A percentile compares a stretch with the other conserved stretches of the same genome.
Evolutionary conservation across 2,888 invertebrate genomes (phyloP).

Genomic region (Cerastis leucographa): DNA sequence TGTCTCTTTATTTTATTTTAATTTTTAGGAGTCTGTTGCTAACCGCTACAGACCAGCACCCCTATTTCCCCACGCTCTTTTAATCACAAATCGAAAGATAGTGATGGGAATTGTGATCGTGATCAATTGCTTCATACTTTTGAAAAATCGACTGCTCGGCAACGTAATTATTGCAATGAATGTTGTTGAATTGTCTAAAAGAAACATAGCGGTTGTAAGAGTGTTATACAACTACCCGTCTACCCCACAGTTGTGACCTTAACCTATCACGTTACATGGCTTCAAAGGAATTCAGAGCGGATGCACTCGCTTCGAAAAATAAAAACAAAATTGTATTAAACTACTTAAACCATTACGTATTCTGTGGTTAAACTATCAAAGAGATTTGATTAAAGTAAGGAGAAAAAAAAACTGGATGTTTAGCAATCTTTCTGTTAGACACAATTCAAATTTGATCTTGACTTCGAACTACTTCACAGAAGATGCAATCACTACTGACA

Average conservation of each 20-base stretch:
- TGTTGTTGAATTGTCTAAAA: background rate
- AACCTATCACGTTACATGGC: background rate
- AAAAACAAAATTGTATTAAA: background rate
- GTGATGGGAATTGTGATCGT: background rate
- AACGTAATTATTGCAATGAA: background rate
- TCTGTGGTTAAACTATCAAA: background rate
- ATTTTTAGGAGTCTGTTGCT: slow-evolving; percentile 1
- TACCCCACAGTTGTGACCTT: background rate
- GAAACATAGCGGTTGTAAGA: background rate
- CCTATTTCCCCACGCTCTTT: background rate
- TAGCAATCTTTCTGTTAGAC: background rate
- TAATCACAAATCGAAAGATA: background rate
- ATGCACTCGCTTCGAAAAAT: background rate
- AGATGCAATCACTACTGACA: background rate
- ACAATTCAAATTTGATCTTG: background rate
- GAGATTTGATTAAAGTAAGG: background rate
- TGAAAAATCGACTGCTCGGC: background rate
- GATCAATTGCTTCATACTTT: background rate
- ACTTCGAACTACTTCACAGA: background rate
- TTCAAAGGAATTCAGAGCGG: slow-evolving; percentile 9
- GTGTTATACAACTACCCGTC: background rate
- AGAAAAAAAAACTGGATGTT: background rate
- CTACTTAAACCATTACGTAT: background rate
- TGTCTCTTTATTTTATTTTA: slow-evolving; percentile 38
- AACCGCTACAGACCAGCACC: background rate